Conservation (phyloP, 2,113 vertebrate species). For the Alectura lathami region DNA sequence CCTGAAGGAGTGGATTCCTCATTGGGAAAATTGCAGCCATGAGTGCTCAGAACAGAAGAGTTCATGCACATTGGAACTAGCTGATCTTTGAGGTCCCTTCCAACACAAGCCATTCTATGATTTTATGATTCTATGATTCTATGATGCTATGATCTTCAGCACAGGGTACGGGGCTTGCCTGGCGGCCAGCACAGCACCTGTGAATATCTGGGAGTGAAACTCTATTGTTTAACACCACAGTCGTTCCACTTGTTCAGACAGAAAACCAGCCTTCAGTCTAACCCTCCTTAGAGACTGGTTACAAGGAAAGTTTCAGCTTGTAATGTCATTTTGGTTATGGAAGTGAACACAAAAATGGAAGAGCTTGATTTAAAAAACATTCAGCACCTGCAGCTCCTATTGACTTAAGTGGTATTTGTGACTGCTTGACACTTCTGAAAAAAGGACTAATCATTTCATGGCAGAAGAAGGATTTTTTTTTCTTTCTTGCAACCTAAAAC, state of each 20-base stretch:
- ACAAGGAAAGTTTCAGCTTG: background rate
- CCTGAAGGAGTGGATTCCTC: background rate
- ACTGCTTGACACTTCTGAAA: background rate
- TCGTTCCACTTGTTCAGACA: background rate
- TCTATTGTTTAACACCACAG: background rate
- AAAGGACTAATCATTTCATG: background rate
- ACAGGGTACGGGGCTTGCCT: background rate
- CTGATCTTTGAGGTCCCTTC: too few relatives aligned
- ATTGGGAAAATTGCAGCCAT: background rate
- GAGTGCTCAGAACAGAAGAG: background rate
- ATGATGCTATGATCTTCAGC: too few relatives aligned
- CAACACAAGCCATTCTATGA: too few relatives aligned
- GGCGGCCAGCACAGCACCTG: background rate
- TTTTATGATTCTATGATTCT: too few relatives aligned
- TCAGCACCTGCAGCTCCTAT: background rate
- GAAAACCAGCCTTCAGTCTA: slow-evolving; percentile 26
- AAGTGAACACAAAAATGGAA: background rate
- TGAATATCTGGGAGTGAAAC: background rate
- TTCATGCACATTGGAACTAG: too few relatives aligned
- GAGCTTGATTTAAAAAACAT: background rate
- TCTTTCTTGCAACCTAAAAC: background rate
- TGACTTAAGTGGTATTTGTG: background rate
- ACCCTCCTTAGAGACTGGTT: background rate
- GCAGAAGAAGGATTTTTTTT: background rate
- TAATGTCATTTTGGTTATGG: slow-evolving; percentile 23